phyloP scores from a whole-genome alignment of 2,113 vertebrate species.

The Chroicocephalus ridibundus region DNA sequence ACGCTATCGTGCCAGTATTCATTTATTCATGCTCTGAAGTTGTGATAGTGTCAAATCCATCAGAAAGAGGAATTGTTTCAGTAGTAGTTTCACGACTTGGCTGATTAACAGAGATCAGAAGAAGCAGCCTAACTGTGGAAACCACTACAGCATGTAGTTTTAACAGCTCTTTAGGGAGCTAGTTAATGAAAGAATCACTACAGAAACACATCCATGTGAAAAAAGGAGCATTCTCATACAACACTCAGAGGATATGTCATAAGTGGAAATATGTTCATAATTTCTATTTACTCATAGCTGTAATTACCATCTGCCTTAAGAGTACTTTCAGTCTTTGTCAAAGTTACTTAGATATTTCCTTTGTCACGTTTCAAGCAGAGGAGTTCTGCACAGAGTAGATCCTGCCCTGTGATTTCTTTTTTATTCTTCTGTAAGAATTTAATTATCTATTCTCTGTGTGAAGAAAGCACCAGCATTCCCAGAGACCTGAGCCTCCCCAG shows the following conservation, averaged over 20 bases:
- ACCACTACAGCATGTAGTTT: slow-evolving; percentile 63
- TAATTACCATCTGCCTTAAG: slow-evolving; percentile 69
- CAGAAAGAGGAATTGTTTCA: slow-evolving; percentile 74
- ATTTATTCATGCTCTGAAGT: slow-evolving; percentile 66
- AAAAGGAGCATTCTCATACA: slow-evolving; percentile 57
- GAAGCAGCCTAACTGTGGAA: slow-evolving; percentile 67
- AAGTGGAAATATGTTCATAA: slow-evolving; percentile 68
- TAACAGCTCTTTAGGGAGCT: slow-evolving; percentile 77
- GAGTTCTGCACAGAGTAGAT: slow-evolving; percentile 32
- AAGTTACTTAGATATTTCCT: slow-evolving; percentile 57
- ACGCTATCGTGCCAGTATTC: background rate
- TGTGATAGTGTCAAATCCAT: slow-evolving; percentile 69
- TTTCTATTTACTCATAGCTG: slow-evolving; percentile 71
- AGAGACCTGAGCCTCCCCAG: background rate
- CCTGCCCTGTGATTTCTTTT: slow-evolving; percentile 34
- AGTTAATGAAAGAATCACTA: slow-evolving; percentile 76
- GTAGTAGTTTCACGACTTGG: slow-evolving; percentile 63
- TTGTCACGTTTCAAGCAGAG: slow-evolving; percentile 32
- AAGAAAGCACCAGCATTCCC: slow-evolving; percentile 23
- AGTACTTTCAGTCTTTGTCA: slow-evolving; percentile 51
- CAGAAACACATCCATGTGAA: slow-evolving; percentile 63
- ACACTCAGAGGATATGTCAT: slow-evolving; percentile 56
- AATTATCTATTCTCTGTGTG: slow-evolving; percentile 53
- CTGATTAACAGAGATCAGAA: slow-evolving; percentile 77
- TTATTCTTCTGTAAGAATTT: slow-evolving; percentile 42